Evolutionary conservation across 2,113 vertebrate genomes (phyloP).

Genomic region (Pleuronectes platessa): DNA sequence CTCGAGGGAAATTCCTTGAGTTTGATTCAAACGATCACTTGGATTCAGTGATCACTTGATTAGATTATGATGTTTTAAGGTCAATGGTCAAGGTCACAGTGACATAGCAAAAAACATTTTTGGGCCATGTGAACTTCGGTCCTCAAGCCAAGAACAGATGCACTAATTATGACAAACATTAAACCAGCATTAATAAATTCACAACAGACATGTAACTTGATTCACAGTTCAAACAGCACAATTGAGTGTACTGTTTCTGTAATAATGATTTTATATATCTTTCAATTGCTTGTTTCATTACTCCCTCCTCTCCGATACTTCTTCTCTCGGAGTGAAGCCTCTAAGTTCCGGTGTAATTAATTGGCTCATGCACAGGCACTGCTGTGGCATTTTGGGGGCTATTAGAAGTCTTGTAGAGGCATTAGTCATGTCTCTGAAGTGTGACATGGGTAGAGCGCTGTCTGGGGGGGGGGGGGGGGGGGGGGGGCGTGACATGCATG

Average conservation of each 20-base stretch:
- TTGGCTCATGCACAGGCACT: slow-evolving; percentile 35
- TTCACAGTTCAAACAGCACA: too few species aligned
- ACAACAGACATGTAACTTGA: too few species aligned
- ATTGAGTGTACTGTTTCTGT: too few species aligned
- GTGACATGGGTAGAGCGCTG: slow-evolving; percentile 52
- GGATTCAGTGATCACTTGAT: too few species aligned
- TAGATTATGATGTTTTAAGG: too few species aligned
- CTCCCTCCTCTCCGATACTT: neutral
- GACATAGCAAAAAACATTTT: too few species aligned
- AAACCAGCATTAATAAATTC: too few species aligned
- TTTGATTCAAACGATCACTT: too few species aligned
- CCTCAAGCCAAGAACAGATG: too few species aligned
- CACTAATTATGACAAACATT: neutral
- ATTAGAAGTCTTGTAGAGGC: slow-evolving; percentile 54
- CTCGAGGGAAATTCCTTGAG: too few species aligned
- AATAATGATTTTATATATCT: neutral
- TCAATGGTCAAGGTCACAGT: neutral
- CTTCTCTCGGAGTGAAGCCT: neutral
- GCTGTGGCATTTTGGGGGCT: slow-evolving; percentile 64
- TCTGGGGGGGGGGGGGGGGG: slow-evolving; percentile 44
- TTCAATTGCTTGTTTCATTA: neutral
- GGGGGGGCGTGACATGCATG: slow-evolving; percentile 66
- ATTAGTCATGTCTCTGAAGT: slow-evolving; percentile 69
- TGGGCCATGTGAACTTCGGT: too few species aligned
- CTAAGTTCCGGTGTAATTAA: slow-evolving; percentile 17